Evolutionary conservation across 1,140 invertebrate genomes (phyloP).

Genomic region (Telenomus remus): DNA sequence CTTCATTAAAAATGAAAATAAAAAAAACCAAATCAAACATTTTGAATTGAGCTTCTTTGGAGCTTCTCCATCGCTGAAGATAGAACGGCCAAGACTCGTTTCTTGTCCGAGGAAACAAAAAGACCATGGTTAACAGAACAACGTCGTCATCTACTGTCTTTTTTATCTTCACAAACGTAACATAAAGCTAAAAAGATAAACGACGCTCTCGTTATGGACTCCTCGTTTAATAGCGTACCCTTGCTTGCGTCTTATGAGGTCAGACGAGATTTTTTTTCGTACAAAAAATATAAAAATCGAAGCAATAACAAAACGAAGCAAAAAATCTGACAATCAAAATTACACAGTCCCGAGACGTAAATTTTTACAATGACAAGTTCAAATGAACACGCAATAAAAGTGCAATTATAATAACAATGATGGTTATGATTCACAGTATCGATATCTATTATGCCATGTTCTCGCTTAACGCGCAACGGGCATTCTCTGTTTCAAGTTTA

Average conservation of each 20-base stretch:
- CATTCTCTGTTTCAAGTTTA: conserved; percentile 28
- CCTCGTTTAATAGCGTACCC: conserved; percentile 16
- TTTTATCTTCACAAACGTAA: conserved; percentile 19
- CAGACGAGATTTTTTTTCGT: neutral
- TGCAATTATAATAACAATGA: conserved; percentile 14
- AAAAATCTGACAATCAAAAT: neutral
- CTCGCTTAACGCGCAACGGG: conserved; percentile 1
- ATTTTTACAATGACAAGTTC: conserved; percentile 9
- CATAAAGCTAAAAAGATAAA: conserved; percentile 23
- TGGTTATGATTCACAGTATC: conserved; percentile 19
- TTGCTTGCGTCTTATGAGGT: too few species aligned
- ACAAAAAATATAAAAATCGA: neutral
- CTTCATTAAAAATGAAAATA: too few species aligned
- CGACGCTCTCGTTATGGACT: conserved; percentile 12
- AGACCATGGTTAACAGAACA: conserved; percentile 18
- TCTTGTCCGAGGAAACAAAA: conserved; percentile 1
- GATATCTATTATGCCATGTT: conserved; percentile 20
- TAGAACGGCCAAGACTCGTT: neutral
- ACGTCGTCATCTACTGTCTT: conserved; percentile 19
- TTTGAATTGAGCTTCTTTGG: too few species aligned
- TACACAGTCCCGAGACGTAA: conserved; percentile 1
- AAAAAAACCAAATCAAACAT: too few species aligned
- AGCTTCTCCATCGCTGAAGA: too few species aligned
- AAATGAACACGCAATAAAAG: conserved; percentile 26
- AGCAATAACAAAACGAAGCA: neutral